A percentile compares a stretch with the other conserved stretches of the same genome.
These are phyloP conservation scores for Trypoxylus dichotomus DNA, from an alignment of 1,140 invertebrate genomes.

Conservation along the genomic window DNA sequence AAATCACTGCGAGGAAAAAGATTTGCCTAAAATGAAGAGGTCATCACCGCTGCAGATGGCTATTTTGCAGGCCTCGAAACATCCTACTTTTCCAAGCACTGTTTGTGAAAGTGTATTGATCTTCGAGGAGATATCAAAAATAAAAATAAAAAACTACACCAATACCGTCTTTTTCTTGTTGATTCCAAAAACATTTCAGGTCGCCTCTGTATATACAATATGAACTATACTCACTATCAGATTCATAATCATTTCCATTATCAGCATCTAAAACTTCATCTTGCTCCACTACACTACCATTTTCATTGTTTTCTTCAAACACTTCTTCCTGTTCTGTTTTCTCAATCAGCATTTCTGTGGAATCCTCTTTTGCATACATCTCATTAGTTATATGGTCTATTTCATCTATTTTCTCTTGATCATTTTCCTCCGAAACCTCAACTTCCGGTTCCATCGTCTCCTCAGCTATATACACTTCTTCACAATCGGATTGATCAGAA, in stretches of 20 bases:
- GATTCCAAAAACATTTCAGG: no score
- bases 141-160: no score
- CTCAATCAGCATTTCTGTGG: conserved; percentile 27
- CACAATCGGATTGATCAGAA: conserved; percentile 35
- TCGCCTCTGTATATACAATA: no score
- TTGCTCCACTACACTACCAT: no score
- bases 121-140: no score
- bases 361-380: conserved; percentile 30
- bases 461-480: not conserved
- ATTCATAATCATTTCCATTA: conserved; percentile 20
- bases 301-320: not conserved
- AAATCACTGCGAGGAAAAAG: no score
- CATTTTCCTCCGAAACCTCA: conserved; percentile 44
- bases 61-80: no score
- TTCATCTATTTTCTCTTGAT: not conserved
- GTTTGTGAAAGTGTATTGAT: no score
- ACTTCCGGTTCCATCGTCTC: conserved; percentile 43
- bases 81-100: no score
- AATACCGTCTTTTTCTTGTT: no score
- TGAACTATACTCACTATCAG: not conserved
- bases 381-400: conserved; percentile 11
- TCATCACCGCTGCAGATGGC: no score
- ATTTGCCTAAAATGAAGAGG: no score
- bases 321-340: conserved; percentile 31
- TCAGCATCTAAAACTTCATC: conserved; percentile 8